Conservation (phyloP, 2,888 invertebrate species). For the Pseudococcus longispinus region DNA sequence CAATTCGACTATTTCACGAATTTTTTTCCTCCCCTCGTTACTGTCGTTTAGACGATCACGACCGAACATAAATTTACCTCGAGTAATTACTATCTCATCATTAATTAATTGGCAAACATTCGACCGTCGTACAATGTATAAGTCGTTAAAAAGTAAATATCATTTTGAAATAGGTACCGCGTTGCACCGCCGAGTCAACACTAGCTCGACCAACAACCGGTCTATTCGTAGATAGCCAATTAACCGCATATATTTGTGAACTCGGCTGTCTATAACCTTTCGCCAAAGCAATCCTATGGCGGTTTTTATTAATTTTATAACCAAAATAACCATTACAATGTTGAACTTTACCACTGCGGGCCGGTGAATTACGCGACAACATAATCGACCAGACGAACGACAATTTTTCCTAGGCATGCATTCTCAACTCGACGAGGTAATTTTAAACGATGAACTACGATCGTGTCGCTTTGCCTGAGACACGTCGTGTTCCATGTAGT, state of each 20-base stretch:
- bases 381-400: background rate
- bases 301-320: background rate
- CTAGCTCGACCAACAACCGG: background rate
- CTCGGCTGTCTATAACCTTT: background rate
- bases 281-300: background rate
- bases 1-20: background rate
- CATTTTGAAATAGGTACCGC: conserved; percentile 1
- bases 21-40: background rate
- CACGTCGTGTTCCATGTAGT: background rate
- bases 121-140: conserved; percentile 4
- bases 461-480: background rate
- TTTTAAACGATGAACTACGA: background rate
- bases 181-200: background rate
- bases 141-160: background rate
- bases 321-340: background rate
- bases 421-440: background rate
- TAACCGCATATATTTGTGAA: background rate
- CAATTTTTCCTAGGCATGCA: background rate
- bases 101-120: conserved; percentile 21
- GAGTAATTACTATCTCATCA: background rate
- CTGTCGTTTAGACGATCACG: background rate
- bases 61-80: background rate
- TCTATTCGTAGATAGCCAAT: background rate
- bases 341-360: background rate
- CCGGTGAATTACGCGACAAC: background rate